Evolutionary conservation across 1,140 invertebrate genomes (phyloP), one percentile per base, ranked within the genome.

Genomic region (Hyphantria cunea): DNA sequence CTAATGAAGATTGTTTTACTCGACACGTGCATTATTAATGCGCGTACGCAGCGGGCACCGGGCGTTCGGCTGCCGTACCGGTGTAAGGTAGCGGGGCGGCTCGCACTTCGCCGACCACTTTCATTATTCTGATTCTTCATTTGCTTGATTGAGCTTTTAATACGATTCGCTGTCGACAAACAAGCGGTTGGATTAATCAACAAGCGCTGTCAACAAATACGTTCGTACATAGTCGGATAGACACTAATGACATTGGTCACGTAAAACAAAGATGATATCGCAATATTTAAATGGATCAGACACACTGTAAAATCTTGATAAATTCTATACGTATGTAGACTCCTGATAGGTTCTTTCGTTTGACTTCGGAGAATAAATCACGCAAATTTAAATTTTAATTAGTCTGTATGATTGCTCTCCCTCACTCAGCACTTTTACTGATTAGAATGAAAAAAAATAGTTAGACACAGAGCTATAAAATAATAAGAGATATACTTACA

Each of bases 71-170:
- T 34, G 47, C 31, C 17, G 5, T 5, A 25, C 17, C 17, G 17
- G 17, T 5, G 17, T 25, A 25, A 25, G 76, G 80, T 75, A 68
- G 79, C 78, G 80, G 51, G 53, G 76, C 69, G 8, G 37, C 45
- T 15, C 15, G 47, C 47, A 42, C 56, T 37, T 31, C 32, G 55
- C 52, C 54, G 73, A 66, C 76, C 76, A 68, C 77, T 76, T 87
- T 77, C 86, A 88, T 90, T 89, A 90, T 89, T 81, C 80, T 84
- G 86, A 90, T 88, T 90, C 88, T 84, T 84, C 88, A 90, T 90
- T 90, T 90, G 71, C 76, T 89, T 90, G 87, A 90, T 90, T 90
- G 86, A 89, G 87, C 86, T 89, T 90, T 90, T 89, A 90, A 89
- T 90, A 83, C 75, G 84, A 86, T 89, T 86, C 80, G 78, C 81